Base-by-base conservation (phyloP, 1,140 invertebrate genomes). In the Mizuhopecten yessoensis region DNA sequence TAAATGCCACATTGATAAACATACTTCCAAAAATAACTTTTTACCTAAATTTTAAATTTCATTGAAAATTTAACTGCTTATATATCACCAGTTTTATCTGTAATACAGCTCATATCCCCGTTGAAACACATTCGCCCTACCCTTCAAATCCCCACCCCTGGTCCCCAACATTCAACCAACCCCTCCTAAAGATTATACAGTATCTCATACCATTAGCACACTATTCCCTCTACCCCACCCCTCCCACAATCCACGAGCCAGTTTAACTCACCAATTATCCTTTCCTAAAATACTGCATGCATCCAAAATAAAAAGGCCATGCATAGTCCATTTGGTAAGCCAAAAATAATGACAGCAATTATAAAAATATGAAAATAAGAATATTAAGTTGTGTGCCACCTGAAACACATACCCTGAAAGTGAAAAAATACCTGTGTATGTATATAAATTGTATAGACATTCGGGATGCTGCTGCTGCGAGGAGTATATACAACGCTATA, bases 1-100 rank as follows among this genome's bases (percentile, higher is more conserved):
- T 45, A 1, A 45, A 45, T 75, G 57, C 57, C 57, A 75, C 57
- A 75, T 75, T 75, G 57, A 75, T 75, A 75, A 75, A 75, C 57
- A 75, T n/a, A 7, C 9, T 75, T 29, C n/a, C 57, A 17, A 75
- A 75, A 75, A 29, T 20, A 17, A 45, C 42, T 45, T 45, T 1
- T 45, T 1, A 15, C 9, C 23, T 29, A 75, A 29, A 75, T 13
- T 45, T 17, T 45, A 45, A 10, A 45, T 45, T 17, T 75, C 23
- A 75, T 75, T 29, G 20, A 49, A 49, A 49, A 7, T 39, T 39
- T 7, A 39, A 39, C 13, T 7, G 36, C 36, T 39, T 39, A 39
- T 13, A 39, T 45, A 17, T 75, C 3, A 75, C 29, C n/a, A n/a
- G n/a, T n/a, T n/a, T n/a, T n/a, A n/a, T n/a, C n/a, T n/a, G n/a